Conservation (phyloP, 2,113 vertebrate species). For the Polypterus bichir region DNA sequence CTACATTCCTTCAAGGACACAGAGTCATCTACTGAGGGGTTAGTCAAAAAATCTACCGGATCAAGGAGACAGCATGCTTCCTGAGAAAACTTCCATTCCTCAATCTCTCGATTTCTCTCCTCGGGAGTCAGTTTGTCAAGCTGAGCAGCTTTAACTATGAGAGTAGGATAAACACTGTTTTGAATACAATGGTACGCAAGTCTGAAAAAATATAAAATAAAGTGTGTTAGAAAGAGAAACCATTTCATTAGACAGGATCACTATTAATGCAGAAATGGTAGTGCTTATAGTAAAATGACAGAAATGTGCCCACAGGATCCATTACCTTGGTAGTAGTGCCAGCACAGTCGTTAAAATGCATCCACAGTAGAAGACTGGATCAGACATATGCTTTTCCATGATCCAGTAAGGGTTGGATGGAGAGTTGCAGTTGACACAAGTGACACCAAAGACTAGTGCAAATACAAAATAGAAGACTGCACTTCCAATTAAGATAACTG, state of each 20-base stretch:
- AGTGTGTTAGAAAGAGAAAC: background rate
- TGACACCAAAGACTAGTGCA: slow-evolving; percentile 50
- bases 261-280: background rate
- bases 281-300: background rate
- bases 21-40: slow-evolving; percentile 1
- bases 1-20: background rate
- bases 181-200: slow-evolving; percentile 49
- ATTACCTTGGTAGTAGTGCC: slow-evolving; percentile 77
- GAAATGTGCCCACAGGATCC: background rate
- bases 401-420: slow-evolving; percentile 66
- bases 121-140: slow-evolving; percentile 31
- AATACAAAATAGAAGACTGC: slow-evolving; percentile 59
- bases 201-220: slow-evolving; percentile 37
- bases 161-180: slow-evolving; percentile 44
- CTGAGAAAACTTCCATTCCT: slow-evolving; percentile 30
- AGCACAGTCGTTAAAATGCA: slow-evolving; percentile 55
- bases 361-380: slow-evolving; percentile 67
- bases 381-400: slow-evolving; percentile 56
- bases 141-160: slow-evolving; percentile 36
- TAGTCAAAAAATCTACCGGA: background rate
- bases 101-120: slow-evolving; percentile 28
- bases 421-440: slow-evolving; percentile 61
- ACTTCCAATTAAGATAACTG: slow-evolving; percentile 49
- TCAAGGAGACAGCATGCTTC: background rate
- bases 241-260: background rate